phyloP scores from a whole-genome alignment of 2,888 invertebrate species.

The Uropetala carovei region DNA sequence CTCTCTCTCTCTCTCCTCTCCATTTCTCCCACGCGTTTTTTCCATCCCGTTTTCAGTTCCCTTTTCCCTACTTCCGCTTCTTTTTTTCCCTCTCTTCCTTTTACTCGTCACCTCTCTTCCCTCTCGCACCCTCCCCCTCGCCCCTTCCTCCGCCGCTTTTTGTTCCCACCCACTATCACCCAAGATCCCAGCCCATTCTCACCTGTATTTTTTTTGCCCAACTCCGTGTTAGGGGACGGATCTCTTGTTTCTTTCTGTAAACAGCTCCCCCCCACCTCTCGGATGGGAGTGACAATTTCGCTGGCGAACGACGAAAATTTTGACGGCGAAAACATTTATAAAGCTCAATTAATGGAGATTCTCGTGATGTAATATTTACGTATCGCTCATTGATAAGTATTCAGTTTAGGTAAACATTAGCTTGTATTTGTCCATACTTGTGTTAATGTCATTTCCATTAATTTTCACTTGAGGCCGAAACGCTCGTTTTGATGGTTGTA shows the following conservation, averaged over 20 bases:
- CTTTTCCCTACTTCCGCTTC: background rate
- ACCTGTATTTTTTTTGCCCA: background rate
- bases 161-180: background rate
- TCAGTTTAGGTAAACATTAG: background rate
- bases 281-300: background rate
- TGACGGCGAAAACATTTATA: background rate
- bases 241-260: background rate
- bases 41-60: background rate
- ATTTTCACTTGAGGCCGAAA: background rate
- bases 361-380: background rate
- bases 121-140: background rate
- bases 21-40: background rate
- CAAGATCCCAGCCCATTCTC: background rate
- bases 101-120: background rate
- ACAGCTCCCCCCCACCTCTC: background rate
- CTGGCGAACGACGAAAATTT: background rate
- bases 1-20: background rate
- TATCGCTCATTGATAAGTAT: background rate
- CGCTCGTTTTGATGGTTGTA: background rate
- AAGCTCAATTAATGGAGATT: background rate
- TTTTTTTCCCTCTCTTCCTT: background rate
- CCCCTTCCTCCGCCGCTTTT: background rate
- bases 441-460: background rate
- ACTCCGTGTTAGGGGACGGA: background rate
- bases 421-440: background rate